Evolutionary conservation across 2,888 invertebrate species (phyloP).

Genomic region (Marasmarcha lunaedactyla): DNA sequence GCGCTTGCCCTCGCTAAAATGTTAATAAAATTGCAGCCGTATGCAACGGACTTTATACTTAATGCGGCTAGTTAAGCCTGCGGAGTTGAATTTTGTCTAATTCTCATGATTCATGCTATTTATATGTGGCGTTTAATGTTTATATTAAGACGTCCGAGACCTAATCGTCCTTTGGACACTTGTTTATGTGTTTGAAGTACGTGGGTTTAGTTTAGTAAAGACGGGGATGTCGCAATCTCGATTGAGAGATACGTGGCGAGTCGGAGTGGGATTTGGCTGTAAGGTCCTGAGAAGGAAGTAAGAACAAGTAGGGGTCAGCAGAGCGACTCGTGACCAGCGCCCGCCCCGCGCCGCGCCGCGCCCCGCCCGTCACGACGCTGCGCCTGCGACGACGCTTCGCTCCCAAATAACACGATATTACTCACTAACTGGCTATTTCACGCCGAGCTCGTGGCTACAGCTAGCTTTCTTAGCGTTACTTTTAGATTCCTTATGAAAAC

Average conservation of each 20-base stretch:
- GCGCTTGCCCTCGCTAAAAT: constrained; percentile 37
- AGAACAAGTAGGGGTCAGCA: constrained; percentile 44
- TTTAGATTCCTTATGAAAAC: too few relatives aligned
- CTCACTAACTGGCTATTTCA: constrained; percentile 66
- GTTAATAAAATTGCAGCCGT: constrained; percentile 46
- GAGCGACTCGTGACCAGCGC: constrained; percentile 53
- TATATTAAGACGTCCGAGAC: constrained; percentile 42
- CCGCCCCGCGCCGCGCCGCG: constrained; percentile 37
- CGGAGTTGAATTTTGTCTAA: constrained; percentile 31
- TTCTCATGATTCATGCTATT: constrained; percentile 36
- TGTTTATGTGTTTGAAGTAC: constrained; percentile 20
- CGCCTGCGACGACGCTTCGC: constrained; percentile 51
- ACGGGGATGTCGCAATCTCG: constrained; percentile 20
- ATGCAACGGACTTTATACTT: constrained; percentile 33
- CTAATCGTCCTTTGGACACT: constrained; percentile 30
- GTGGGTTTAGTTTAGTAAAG: constrained; percentile 9
- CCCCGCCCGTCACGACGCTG: constrained; percentile 24
- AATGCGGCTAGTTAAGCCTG: constrained; percentile 31
- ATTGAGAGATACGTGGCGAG: background rate
- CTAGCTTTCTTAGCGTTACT: constrained; percentile 15
- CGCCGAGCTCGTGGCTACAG: constrained; percentile 35
- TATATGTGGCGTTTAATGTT: constrained; percentile 31
- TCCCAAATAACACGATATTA: constrained; percentile 63
- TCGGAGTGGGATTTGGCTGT: background rate
- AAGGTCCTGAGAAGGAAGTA: constrained; percentile 17